Conservation (phyloP, 1,140 invertebrate species). For the Drosophila subpulchrella region DNA sequence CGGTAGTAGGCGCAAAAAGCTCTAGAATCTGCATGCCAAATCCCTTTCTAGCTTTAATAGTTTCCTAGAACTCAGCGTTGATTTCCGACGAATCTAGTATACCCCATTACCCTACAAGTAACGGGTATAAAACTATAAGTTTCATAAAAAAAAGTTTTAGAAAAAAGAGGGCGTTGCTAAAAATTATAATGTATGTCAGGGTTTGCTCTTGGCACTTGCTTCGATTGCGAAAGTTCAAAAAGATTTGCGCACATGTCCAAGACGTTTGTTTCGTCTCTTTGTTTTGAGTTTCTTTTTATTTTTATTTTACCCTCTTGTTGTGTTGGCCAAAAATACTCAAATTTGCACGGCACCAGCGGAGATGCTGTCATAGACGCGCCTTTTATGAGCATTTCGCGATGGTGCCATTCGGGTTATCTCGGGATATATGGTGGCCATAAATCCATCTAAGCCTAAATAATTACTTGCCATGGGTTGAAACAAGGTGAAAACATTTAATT, state of each 20-base stretch:
- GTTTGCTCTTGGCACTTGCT: constrained; percentile 77
- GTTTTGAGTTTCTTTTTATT: constrained; percentile 24
- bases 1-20: no score
- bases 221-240: constrained; percentile 74
- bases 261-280: constrained; percentile 28
- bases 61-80: no score
- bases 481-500: constrained; percentile 58
- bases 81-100: no score
- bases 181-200: constrained; percentile 76
- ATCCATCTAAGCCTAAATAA: constrained; percentile 48
- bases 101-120: no score
- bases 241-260: constrained; percentile 72
- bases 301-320: constrained; percentile 18
- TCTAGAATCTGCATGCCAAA: no score
- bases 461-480: constrained; percentile 23
- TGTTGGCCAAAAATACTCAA: constrained; percentile 70
- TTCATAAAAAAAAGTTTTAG: constrained; percentile 42
- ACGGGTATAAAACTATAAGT: constrained; percentile 7
- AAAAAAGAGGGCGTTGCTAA: constrained; percentile 74
- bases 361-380: constrained; percentile 78
- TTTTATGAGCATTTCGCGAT: constrained; percentile 76
- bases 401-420: constrained; percentile 63
- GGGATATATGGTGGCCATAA: constrained; percentile 45
- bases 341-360: constrained; percentile 39
- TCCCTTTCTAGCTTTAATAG: no score